A percentile compares a stretch with the other conserved stretches of the same genome.
phyloP scores from a whole-genome alignment of 2,888 invertebrate genomes.

The Philonicus albiceps region DNA sequence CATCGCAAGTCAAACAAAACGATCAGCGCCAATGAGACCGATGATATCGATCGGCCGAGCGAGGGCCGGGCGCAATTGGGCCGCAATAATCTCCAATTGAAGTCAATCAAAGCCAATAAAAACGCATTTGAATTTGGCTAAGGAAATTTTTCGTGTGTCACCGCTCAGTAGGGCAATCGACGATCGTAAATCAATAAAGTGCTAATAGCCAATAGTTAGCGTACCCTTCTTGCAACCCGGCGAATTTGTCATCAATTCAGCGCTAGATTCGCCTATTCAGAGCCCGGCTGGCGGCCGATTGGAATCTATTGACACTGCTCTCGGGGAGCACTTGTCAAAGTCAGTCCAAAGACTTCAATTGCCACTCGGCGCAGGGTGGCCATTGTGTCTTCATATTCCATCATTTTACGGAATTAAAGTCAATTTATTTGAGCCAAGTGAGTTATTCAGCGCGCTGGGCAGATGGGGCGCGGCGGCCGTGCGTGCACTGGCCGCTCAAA shows the following conservation, averaged over 20 bases:
- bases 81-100: conserved; percentile 17
- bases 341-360: not conserved
- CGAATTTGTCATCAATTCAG: conserved; percentile 3
- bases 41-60: not conserved
- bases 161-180: not conserved
- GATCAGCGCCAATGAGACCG: not conserved
- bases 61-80: not conserved
- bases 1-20: not conserved
- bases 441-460: conserved; percentile 1
- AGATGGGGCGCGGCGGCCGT: not conserved
- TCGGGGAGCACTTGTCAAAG: not conserved
- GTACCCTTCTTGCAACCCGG: not conserved
- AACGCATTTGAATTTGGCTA: conserved; percentile 29
- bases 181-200: conserved; percentile 12
- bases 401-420: conserved; percentile 45
- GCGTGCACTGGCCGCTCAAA: not conserved
- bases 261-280: conserved; percentile 8
- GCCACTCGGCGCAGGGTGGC: conserved; percentile 18
- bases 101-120: conserved; percentile 22
- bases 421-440: conserved; percentile 47
- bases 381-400: conserved; percentile 37
- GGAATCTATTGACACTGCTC: not conserved
- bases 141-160: conserved; percentile 14
- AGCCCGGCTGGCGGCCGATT: not conserved
- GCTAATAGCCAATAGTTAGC: not conserved